Evolutionary conservation across 2,888 invertebrate species (phyloP).

Genomic region (Poecilobothrus nobilitatus): DNA sequence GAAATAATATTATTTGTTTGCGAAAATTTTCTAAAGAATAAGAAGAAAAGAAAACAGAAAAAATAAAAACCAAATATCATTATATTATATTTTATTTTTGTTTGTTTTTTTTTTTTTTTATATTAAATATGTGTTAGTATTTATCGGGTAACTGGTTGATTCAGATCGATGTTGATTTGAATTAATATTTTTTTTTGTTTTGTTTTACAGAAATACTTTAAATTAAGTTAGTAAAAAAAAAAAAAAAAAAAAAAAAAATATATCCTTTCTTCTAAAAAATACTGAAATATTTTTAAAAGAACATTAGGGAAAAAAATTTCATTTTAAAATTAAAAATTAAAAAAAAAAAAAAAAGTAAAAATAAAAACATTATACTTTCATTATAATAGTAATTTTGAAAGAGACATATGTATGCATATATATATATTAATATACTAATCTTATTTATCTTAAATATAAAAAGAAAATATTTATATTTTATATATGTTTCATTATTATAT

Average conservation of each 20-base stretch:
- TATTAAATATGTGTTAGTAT: conserved; percentile 23
- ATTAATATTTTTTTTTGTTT: conserved; percentile 10
- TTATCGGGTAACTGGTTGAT: conserved; percentile 26
- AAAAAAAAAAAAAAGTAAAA: conserved; percentile 11
- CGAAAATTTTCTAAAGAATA: neutral
- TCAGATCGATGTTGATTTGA: conserved; percentile 23
- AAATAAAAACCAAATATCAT: neutral
- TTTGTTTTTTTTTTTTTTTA: conserved; percentile 1
- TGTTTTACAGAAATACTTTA: neutral
- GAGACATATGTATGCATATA: no score
- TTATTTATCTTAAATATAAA: no score
- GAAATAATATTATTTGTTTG: neutral
- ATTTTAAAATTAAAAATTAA: no score
- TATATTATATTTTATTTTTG: neutral
- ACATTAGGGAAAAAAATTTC: no score
- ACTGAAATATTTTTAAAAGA: no score
- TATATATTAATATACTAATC: no score
- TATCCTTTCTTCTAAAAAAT: no score
- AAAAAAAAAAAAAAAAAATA: no score
- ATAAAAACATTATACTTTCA: conserved; percentile 10
- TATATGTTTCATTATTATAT: neutral
- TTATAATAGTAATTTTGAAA: no score
- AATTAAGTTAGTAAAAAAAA: no score
- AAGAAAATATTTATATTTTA: no score
- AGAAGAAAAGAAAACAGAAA: neutral